Conservation (phyloP, 2,888 invertebrate species). For the Cephus rjabovi region DNA sequence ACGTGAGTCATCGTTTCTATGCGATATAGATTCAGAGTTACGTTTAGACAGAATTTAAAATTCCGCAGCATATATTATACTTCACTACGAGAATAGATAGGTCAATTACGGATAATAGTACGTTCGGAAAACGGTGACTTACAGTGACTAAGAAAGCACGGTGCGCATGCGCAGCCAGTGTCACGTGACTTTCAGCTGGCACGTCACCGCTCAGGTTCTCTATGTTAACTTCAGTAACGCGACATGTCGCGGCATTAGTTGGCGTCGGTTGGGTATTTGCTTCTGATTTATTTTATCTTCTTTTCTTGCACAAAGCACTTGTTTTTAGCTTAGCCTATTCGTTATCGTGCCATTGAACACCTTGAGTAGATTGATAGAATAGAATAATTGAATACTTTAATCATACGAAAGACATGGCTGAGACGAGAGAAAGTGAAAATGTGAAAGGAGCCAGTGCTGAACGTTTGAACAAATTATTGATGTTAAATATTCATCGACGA, state of each 20-base stretch:
- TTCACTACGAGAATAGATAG: background rate
- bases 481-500: slow-evolving; percentile 13
- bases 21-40: background rate
- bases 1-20: background rate
- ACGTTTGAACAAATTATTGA: background rate
- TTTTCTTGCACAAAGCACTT: background rate
- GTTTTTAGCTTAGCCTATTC: background rate
- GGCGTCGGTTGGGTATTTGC: background rate
- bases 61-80: background rate
- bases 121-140: background rate
- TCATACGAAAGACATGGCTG: background rate
- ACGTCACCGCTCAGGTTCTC: background rate
- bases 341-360: background rate
- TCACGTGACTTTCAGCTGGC: background rate
- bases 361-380: background rate
- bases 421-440: background rate
- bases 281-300: background rate
- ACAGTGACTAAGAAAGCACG: background rate
- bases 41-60: background rate
- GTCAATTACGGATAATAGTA: background rate
- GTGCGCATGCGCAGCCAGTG: background rate
- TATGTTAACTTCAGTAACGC: background rate
- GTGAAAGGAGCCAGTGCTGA: background rate
- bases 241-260: background rate
- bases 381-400: background rate